phyloP scores from a whole-genome alignment of 2,797 vertebrate genomes.

The Steatocranus sp. region DNA sequence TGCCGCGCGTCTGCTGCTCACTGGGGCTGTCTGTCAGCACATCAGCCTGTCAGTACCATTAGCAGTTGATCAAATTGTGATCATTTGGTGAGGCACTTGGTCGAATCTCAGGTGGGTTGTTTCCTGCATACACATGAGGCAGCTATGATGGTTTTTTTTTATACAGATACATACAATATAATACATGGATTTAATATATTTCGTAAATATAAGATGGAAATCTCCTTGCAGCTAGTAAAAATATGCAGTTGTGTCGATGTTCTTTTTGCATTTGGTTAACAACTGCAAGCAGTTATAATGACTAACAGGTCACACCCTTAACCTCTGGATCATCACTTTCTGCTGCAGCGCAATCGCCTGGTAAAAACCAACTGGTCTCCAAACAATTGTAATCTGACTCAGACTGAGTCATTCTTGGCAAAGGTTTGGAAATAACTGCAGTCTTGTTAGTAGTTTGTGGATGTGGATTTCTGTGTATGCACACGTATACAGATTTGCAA shows the following conservation, averaged over 20 bases:
- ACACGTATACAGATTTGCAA: not conserved
- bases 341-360: not conserved
- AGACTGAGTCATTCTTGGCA: not conserved
- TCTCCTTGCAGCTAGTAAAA: not conserved
- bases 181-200: not conserved
- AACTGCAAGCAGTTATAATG: not conserved
- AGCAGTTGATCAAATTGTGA: not conserved
- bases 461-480: not conserved
- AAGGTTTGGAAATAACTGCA: not conserved
- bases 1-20: not conserved
- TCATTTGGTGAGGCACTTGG: not conserved
- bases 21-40: not conserved
- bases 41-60: not conserved
- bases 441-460: not conserved
- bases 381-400: not conserved
- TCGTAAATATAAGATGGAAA: rapidly evolving
- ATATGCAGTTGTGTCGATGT: too few species aligned
- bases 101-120: not conserved
- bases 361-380: not conserved
- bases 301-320: not conserved
- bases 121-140: not conserved
- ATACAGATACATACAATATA: not conserved
- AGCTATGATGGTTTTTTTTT: rapidly evolving
- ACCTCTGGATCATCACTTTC: not conserved
- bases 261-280: not conserved